Conservation (phyloP, 2,888 invertebrate species). For the Electrophaes corylata region DNA sequence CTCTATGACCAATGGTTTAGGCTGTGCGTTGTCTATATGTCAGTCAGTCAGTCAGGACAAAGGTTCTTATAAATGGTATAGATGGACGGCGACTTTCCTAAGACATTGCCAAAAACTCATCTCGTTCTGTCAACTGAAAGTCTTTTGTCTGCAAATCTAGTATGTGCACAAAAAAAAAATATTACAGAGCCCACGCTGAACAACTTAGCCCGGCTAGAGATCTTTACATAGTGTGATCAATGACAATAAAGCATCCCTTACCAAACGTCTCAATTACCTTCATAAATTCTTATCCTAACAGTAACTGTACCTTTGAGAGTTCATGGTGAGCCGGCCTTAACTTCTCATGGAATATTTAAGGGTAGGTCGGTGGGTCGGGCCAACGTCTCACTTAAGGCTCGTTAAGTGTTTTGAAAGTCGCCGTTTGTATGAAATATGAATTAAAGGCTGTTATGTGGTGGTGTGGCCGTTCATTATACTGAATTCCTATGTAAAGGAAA, state of each 20-base stretch:
- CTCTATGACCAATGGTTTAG: too few relatives aligned
- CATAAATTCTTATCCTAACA: slow-evolving; percentile 16
- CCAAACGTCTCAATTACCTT: slow-evolving; percentile 14
- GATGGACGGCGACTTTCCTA: too few relatives aligned
- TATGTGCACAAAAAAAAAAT: too few relatives aligned
- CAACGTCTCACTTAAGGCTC: slow-evolving; percentile 69
- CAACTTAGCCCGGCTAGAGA: too few relatives aligned
- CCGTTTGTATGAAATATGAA: slow-evolving; percentile 81
- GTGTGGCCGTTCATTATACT: slow-evolving; percentile 6
- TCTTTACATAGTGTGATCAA: not conserved
- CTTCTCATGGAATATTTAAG: slow-evolving; percentile 53
- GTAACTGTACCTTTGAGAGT: slow-evolving; percentile 10
- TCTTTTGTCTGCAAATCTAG: too few relatives aligned
- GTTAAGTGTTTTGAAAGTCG: slow-evolving; percentile 78
- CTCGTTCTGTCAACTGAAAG: too few relatives aligned
- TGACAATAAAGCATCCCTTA: slow-evolving; percentile 9
- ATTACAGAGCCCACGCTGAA: too few relatives aligned
- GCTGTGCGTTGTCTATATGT: too few relatives aligned
- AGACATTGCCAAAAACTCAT: too few relatives aligned
- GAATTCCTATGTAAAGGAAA: slow-evolving; percentile 7
- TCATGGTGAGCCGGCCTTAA: slow-evolving; percentile 13
- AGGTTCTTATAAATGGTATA: too few relatives aligned
- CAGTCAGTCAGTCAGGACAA: too few relatives aligned
- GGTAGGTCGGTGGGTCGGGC: slow-evolving; percentile 49
- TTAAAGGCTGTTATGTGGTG: slow-evolving; percentile 68